A percentile compares a stretch with the other conserved stretches of the same genome.
These are phyloP conservation scores for Nephila pilipes DNA, from an alignment of 1,140 invertebrate species.

Conservation along the genomic window DNA sequence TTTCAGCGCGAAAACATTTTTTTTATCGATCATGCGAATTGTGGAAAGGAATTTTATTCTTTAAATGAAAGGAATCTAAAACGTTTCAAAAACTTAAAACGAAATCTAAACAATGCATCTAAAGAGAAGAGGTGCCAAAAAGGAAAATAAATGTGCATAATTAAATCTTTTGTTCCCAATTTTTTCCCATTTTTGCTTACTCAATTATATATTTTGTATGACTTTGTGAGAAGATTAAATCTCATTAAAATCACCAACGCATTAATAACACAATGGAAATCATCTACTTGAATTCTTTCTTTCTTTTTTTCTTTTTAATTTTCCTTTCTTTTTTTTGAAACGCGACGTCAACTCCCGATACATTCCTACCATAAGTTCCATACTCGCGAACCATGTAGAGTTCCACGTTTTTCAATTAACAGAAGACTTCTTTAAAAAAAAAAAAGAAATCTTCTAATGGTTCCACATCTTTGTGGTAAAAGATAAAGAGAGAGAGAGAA, in stretches of 20 bases:
- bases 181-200: background rate
- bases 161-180: background rate
- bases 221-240: background rate
- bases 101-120: background rate
- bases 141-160: background rate
- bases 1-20: too few relatives aligned
- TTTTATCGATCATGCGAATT: too few relatives aligned
- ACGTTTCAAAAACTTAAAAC: too few relatives aligned
- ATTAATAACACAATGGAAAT: background rate
- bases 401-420: constrained; percentile 4
- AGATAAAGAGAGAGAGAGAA: background rate
- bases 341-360: background rate
- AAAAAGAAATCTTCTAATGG: constrained; percentile 6
- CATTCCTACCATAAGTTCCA: background rate
- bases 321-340: background rate
- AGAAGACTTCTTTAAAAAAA: background rate
- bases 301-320: background rate
- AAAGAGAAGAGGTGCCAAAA: background rate
- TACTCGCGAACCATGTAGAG: background rate
- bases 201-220: background rate
- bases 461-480: background rate
- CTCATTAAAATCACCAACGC: background rate
- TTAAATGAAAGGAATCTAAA: too few relatives aligned
- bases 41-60: too few relatives aligned
- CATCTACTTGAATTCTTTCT: background rate